These are phyloP conservation scores for Haliclona indistincta DNA, from an alignment of 37 sponge, comb jelly and placozoan species.

Conservation along the genomic window DNA sequence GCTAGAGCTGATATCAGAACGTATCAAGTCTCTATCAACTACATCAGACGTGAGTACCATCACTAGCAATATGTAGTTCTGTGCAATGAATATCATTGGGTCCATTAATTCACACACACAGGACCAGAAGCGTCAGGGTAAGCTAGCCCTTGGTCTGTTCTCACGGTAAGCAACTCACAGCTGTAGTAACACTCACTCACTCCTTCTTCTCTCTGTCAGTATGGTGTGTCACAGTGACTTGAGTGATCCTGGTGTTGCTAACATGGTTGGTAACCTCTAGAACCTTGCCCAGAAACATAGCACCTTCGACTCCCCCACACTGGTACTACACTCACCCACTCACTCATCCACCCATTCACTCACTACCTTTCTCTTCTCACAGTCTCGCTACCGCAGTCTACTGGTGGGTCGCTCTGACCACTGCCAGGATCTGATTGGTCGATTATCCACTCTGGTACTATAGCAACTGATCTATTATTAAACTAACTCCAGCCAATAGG, in stretches of 20 bases:
- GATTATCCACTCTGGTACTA: not conserved
- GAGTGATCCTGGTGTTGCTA: conserved; percentile 21
- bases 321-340: too few relatives aligned
- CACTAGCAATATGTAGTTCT: too few relatives aligned
- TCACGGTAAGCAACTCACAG: conserved; percentile 7
- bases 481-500: too few relatives aligned
- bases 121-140: too few relatives aligned
- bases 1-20: conserved; percentile 48
- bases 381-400: too few relatives aligned
- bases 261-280: conserved; percentile 61
- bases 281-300: conserved; percentile 39
- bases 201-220: too few relatives aligned
- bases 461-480: too few relatives aligned
- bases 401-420: too few relatives aligned
- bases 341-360: too few relatives aligned
- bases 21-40: conserved; percentile 35
- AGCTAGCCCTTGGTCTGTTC: conserved; percentile 48
- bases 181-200: too few relatives aligned
- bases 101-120: too few relatives aligned
- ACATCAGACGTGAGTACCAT: conserved; percentile 35
- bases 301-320: conserved; percentile 10
- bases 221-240: conserved; percentile 60
- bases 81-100: conserved; percentile 9
- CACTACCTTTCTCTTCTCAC: too few relatives aligned
- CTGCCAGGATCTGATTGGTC: not conserved